phyloP scores from a whole-genome alignment of 2,888 invertebrate genomes.

The Morinoia aosen region DNA sequence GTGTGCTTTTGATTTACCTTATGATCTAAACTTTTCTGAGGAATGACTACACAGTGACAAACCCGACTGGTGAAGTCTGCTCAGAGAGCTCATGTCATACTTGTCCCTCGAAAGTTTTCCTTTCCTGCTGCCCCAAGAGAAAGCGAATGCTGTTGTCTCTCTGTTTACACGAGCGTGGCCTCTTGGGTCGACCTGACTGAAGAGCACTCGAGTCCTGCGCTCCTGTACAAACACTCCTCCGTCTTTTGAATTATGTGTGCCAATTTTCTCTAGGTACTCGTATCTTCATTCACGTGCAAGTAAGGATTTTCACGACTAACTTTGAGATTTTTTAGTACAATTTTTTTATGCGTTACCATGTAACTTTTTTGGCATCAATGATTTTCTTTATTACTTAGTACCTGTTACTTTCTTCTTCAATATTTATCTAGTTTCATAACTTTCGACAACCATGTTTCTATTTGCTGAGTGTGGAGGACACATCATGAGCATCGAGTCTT shows the following conservation, averaged over 20 bases:
- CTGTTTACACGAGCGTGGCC: neutral
- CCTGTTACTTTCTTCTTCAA: no score
- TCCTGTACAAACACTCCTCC: neutral
- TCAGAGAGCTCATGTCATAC: neutral
- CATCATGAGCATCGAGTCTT: no score
- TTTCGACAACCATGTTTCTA: no score
- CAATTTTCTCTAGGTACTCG: neutral
- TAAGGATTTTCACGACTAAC: neutral
- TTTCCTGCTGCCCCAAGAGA: neutral
- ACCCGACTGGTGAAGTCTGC: neutral
- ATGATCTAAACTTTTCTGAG: no score
- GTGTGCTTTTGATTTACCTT: no score
- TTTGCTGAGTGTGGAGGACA: no score
- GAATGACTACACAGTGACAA: neutral
- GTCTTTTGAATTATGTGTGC: neutral
- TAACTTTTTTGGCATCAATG: no score
- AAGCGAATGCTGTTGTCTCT: constrained; percentile 32
- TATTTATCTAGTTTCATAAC: no score
- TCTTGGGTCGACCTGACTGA: neutral
- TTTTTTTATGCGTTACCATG: no score
- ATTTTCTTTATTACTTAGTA: no score
- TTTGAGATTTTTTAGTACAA: no score
- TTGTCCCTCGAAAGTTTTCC: neutral
- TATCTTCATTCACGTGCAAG: neutral
- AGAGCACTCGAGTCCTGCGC: neutral